Conservation (phyloP, 2,113 vertebrate genomes). For the Thermophis baileyi region DNA sequence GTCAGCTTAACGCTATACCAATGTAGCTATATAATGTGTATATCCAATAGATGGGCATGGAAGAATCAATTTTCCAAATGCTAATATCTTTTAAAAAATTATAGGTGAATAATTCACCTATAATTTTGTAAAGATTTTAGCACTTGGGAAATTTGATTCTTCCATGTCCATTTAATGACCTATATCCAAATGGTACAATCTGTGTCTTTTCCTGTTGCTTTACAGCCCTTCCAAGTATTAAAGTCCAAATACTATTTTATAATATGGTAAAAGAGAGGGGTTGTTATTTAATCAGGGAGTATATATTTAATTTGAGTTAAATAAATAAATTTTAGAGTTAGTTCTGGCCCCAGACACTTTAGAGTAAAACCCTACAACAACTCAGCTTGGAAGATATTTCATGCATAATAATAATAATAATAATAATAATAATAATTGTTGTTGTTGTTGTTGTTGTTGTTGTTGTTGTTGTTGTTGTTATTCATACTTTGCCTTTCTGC, state of each 20-base stretch:
- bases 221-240: background rate
- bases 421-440: too few species aligned
- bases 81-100: background rate
- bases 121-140: background rate
- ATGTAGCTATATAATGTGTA: background rate
- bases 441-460: too few species aligned
- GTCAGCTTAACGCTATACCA: background rate
- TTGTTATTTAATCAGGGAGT: background rate
- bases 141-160: background rate
- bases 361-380: background rate
- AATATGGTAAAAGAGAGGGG: background rate
- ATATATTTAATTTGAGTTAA: background rate
- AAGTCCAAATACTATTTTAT: background rate
- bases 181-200: background rate
- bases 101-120: background rate
- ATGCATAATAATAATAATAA: background rate
- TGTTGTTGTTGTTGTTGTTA: too few species aligned
- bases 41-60: background rate
- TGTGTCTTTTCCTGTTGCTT: background rate
- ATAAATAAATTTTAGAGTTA: background rate
- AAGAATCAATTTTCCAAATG: background rate
- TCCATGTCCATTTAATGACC: background rate
- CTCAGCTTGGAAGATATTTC: background rate
- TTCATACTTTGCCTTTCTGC: background rate
- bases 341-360: background rate